These are phyloP conservation scores for Guaruba guarouba DNA, from an alignment of 2,113 vertebrate species.

Conservation along the genomic window DNA sequence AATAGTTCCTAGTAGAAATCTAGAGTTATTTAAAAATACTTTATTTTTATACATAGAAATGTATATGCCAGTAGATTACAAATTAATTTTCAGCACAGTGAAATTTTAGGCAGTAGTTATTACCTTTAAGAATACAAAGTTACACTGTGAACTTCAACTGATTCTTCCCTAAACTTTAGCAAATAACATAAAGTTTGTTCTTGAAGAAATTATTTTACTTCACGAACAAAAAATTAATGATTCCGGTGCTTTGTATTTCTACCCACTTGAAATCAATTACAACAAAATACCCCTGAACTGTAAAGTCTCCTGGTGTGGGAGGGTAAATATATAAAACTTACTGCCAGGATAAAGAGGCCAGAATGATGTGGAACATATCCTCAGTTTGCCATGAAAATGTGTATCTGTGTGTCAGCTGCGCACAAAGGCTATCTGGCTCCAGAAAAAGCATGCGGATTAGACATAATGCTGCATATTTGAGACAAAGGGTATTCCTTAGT, in stretches of 20 bases:
- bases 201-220: not conserved
- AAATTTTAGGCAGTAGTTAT: not conserved
- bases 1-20: not conserved
- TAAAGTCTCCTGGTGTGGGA: not conserved
- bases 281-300: not conserved
- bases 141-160: not conserved
- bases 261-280: not conserved
- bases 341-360: not conserved
- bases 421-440: slow-evolving; percentile 15
- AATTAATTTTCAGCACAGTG: not conserved
- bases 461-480: slow-evolving; percentile 16
- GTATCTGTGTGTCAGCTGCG: slow-evolving; percentile 1
- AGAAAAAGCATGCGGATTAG: slow-evolving; percentile 25
- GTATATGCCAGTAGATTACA: not conserved
- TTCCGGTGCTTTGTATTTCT: not conserved
- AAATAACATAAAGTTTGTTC: not conserved
- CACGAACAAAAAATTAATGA: not conserved
- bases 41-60: not conserved
- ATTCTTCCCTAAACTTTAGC: not conserved
- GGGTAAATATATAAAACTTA: not conserved
- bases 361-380: not conserved
- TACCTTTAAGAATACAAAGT: not conserved
- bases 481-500: slow-evolving; percentile 18
- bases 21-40: not conserved
- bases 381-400: slow-evolving; percentile 11